These are phyloP conservation scores for Agonopterix subpropinquella DNA, from an alignment of 2,888 invertebrate genomes.

Conservation along the genomic window DNA sequence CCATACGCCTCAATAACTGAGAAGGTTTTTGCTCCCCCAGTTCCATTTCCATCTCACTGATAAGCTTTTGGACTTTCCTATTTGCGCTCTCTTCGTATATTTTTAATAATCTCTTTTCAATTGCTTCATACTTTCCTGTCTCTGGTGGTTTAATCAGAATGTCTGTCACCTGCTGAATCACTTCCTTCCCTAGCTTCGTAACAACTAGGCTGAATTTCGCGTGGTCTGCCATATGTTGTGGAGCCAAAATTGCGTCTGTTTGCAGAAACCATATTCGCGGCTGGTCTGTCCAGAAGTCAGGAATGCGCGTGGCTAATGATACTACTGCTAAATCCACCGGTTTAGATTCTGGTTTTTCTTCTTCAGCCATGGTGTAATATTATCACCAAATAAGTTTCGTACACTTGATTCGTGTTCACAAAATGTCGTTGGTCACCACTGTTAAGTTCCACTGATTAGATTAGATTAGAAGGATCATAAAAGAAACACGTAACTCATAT, in stretches of 20 bases:
- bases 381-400: too few species aligned
- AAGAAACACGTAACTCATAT: too few species aligned
- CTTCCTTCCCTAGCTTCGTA: neutral
- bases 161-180: neutral
- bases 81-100: neutral
- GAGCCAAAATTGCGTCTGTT: neutral
- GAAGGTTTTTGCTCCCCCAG: constrained; percentile 10
- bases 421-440: too few species aligned
- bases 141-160: neutral
- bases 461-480: too few species aligned
- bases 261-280: neutral
- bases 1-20: constrained; percentile 10
- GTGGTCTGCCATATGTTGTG: neutral
- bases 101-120: neutral
- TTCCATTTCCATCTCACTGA: constrained; percentile 9
- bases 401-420: too few species aligned
- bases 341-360: too few species aligned
- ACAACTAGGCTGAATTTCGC: neutral
- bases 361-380: too few species aligned
- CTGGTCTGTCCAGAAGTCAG: constrained; percentile 1
- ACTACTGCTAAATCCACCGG: too few species aligned
- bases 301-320: neutral
- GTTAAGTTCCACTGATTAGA: constrained; percentile 2
- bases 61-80: neutral
- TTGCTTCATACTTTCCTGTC: neutral